These are phyloP conservation scores for Odocoileus virginianus DNA, from an alignment of 2,113 vertebrate species.

Conservation along the genomic window DNA sequence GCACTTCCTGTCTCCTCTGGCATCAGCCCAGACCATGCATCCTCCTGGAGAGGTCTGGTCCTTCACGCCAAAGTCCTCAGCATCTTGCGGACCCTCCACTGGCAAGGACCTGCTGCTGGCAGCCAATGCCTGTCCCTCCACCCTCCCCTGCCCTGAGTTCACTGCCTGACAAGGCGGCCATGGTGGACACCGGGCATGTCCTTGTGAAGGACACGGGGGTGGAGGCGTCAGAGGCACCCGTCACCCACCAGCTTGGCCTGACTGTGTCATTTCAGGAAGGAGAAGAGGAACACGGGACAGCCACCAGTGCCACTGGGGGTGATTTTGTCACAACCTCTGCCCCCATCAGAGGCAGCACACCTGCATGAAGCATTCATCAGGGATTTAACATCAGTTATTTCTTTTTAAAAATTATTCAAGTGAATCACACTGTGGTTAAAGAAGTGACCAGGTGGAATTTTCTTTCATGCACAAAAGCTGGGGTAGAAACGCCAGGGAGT, in stretches of 20 bases:
- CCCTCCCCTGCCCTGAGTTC: constrained; percentile 44
- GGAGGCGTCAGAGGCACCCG: constrained; percentile 61
- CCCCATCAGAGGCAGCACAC: constrained; percentile 27
- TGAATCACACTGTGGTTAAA: not conserved
- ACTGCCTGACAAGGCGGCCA: constrained; percentile 69
- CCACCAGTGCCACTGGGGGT: constrained; percentile 84
- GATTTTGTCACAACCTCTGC: constrained; percentile 73
- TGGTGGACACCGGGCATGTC: constrained; percentile 70
- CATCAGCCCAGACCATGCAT: constrained; percentile 78
- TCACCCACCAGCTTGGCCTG: constrained; percentile 79
- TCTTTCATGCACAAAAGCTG: not conserved
- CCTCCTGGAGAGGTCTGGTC: constrained; percentile 62
- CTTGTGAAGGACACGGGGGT: constrained; percentile 72
- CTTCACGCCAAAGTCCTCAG: constrained; percentile 48
- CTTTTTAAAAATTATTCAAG: not conserved
- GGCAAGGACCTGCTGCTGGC: constrained; percentile 57
- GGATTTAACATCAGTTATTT: not conserved
- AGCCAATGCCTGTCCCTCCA: constrained; percentile 39
- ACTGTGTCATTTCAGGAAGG: constrained; percentile 81
- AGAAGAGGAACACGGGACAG: constrained; percentile 28
- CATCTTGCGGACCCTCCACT: constrained; percentile 65
- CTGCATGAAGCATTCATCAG: not conserved
- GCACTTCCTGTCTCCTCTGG: constrained; percentile 73
- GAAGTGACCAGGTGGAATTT: not conserved
- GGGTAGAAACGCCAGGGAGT: not conserved